Percentiles rank a stretch among this genome's conserved stretches.
Evolutionary conservation across 2,888 invertebrate species (phyloP).

Genomic region (Sepiola atlantica): DNA sequence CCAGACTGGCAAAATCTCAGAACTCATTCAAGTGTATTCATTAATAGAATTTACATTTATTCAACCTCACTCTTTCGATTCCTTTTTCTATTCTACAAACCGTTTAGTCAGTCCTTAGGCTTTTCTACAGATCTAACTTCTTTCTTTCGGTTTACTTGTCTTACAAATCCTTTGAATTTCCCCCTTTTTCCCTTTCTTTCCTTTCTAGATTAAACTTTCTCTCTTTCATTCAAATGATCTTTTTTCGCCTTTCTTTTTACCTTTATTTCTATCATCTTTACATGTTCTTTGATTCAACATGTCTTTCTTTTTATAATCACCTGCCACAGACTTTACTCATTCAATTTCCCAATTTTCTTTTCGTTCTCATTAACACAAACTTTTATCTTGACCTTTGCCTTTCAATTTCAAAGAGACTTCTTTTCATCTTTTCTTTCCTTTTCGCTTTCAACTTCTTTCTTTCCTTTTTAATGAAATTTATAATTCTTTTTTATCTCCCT

Average conservation of each 20-base stretch:
- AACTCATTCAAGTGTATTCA: not conserved
- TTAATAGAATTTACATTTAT: not conserved
- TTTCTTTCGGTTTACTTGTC: not conserved
- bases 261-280: not conserved
- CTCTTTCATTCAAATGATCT: not conserved
- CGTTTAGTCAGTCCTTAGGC: not conserved
- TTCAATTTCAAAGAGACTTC: too few species aligned
- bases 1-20: constrained; percentile 4
- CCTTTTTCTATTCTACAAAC: not conserved
- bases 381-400: too few species aligned
- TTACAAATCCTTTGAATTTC: too few species aligned
- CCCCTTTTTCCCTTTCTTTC: not conserved
- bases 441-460: too few species aligned
- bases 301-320: too few species aligned
- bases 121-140: not conserved
- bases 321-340: too few species aligned
- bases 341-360: too few species aligned
- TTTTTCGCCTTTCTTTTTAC: not conserved
- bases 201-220: not conserved
- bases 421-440: too few species aligned
- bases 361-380: too few species aligned
- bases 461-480: too few species aligned
- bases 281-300: not conserved
- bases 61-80: not conserved
- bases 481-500: too few species aligned